phyloP scores from a whole-genome alignment of 1,140 invertebrate genomes.

The Zaprionus ornatus region DNA sequence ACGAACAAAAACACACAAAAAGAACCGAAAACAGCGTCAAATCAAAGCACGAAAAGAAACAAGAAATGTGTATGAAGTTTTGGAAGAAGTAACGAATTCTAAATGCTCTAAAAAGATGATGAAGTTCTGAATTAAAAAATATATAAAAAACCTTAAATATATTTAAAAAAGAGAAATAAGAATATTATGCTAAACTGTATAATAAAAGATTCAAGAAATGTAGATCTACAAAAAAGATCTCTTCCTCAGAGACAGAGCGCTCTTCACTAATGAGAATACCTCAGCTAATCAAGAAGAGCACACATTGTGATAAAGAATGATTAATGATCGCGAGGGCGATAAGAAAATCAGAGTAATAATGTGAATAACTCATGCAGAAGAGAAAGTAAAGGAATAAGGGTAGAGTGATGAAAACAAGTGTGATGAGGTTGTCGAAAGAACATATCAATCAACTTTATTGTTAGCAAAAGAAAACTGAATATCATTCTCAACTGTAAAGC shows the following conservation, averaged over 20 bases:
- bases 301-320: not conserved
- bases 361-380: not conserved
- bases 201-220: no score
- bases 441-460: not conserved
- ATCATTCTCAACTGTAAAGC: not conserved
- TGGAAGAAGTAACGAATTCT: not conserved
- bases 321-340: not conserved
- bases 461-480: not conserved
- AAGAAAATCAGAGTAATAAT: not conserved
- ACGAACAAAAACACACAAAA: not conserved
- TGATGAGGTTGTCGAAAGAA: not conserved
- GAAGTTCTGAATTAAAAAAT: not conserved
- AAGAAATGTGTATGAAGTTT: not conserved
- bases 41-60: not conserved
- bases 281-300: not conserved
- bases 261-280: not conserved
- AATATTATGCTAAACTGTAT: no score
- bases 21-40: conserved; percentile 7
- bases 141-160: not conserved
- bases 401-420: not conserved
- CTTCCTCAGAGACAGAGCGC: not conserved
- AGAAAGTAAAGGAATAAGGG: not conserved
- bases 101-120: not conserved
- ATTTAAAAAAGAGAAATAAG: not conserved
- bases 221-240: no score